Evolutionary conservation across 2,797 vertebrate genomes (phyloP).

Genomic region (Cuniculus paca): DNA sequence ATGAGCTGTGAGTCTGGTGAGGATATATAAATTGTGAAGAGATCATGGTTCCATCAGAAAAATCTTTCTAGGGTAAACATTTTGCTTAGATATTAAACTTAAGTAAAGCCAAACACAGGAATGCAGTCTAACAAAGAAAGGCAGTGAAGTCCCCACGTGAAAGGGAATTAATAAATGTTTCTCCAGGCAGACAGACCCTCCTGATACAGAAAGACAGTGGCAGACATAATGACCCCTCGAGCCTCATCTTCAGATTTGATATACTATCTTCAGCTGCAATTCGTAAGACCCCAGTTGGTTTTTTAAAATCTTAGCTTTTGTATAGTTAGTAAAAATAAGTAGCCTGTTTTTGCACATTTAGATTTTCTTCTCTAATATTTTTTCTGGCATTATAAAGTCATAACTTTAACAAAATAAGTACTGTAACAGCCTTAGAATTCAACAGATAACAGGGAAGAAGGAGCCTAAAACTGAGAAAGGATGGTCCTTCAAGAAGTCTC

Average conservation of each 20-base stretch:
- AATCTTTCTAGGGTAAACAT: slow-evolving; percentile 75
- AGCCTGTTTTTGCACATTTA: neutral
- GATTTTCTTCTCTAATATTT: slow-evolving; percentile 46
- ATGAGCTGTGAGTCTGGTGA: slow-evolving; percentile 56
- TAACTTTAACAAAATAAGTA: neutral
- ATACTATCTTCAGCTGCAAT: neutral
- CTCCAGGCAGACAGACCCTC: neutral
- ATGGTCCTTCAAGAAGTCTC: neutral
- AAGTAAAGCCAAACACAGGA: slow-evolving; percentile 75
- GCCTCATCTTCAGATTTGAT: neutral
- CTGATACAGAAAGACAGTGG: neutral
- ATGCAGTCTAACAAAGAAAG: slow-evolving; percentile 61
- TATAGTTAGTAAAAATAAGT: neutral
- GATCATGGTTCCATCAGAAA: slow-evolving; percentile 71
- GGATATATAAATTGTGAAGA: slow-evolving; percentile 61
- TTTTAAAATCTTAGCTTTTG: neutral
- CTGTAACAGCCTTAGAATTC: slow-evolving; percentile 1
- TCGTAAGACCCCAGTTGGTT: neutral
- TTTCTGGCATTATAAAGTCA: slow-evolving; percentile 35
- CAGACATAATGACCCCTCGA: neutral
- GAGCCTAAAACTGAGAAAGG: neutral
- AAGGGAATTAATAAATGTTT: slow-evolving; percentile 19
- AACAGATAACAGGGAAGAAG: neutral
- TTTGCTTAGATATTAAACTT: slow-evolving; percentile 79
- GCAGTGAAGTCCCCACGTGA: slow-evolving; percentile 24